Evolutionary conservation across 1,140 invertebrate species (phyloP), one percentile per base, ranked within the genome.

Genomic region (Leptinotarsa lineolata): DNA sequence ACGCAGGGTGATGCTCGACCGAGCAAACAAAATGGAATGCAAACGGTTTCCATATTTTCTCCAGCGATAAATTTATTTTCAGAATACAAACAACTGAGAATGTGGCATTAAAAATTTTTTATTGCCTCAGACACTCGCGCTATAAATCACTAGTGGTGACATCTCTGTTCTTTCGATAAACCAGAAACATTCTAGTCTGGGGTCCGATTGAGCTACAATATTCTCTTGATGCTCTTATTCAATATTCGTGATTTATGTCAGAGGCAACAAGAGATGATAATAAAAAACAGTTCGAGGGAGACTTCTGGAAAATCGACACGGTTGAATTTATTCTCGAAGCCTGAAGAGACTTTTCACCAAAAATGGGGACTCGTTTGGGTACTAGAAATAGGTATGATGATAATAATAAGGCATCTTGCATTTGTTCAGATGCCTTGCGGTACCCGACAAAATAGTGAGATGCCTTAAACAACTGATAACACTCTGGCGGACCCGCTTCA

Each of bases 31-130:
- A 77, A 72, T 70, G 63, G 70, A 71, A 77, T 72, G 76, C 76
- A 77, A 76, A 72, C 76, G 63, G 63, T 72, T 72, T 72, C 68
- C 70, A 74, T 74, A 74, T 77, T 73, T 74, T 68, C 72, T 68
- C 60, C 30, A 44, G 64, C 74, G 63, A 77, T 77, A 77, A 77
- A 77, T 77, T 77, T 71, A 77, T 77, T 77, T 73, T 73, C 71
- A 68, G 76, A 77, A 77, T 77, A 77, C 73, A 77, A 69, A 72
- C 73, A 69, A 73, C 70, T 68, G 73, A 77, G 74, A 74, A 75
- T 77, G 73, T 77, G 72, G 72, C 76, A 74, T 77, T 77, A 74
- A 74, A 76, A 73, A 60, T 75, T 77, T 77, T 77, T 77, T 77
- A 77, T 75, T 66, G 72, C 73, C 72, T 61, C 46, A 66, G 70